These are phyloP conservation scores for Holothuria scabra DNA, from an alignment of 53 echinoderm and acorn worm species.

Conservation along the genomic window DNA sequence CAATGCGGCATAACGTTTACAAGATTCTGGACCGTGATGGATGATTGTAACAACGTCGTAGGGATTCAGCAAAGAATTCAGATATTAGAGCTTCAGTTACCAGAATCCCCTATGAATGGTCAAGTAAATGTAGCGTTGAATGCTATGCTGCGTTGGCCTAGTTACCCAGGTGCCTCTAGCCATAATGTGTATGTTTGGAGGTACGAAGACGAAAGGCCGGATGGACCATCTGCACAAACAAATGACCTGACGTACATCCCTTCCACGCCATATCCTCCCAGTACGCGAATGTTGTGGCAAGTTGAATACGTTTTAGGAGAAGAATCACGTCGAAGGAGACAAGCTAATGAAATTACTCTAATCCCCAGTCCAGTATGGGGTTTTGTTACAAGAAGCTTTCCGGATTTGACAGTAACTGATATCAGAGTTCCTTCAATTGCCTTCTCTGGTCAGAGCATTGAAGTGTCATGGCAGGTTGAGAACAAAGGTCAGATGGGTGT, in stretches of 20 bases:
- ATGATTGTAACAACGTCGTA: slow-evolving; percentile 31
- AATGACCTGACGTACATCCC: background rate
- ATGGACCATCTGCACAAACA: slow-evolving; percentile 4
- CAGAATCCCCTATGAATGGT: slow-evolving; percentile 32
- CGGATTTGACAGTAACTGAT: slow-evolving; percentile 32
- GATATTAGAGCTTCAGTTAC: slow-evolving; percentile 19
- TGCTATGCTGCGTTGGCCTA: slow-evolving; percentile 23
- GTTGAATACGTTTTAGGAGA: slow-evolving; percentile 20
- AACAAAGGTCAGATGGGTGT: slow-evolving; percentile 35
- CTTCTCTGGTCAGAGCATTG: slow-evolving; percentile 36
- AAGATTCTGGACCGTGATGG: slow-evolving; percentile 27
- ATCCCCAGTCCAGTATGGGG: slow-evolving; percentile 48
- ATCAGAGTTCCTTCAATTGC: slow-evolving; percentile 9
- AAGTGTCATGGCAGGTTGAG: slow-evolving; percentile 39
- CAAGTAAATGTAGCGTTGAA: slow-evolving; percentile 26
- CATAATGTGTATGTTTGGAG: slow-evolving; percentile 37
- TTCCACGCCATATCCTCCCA: slow-evolving; percentile 26
- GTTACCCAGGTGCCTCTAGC: slow-evolving; percentile 24
- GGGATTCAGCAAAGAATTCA: slow-evolving; percentile 10
- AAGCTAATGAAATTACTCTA: background rate
- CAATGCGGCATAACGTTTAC: slow-evolving; percentile 18
- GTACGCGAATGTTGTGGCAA: slow-evolving; percentile 36
- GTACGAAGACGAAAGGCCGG: slow-evolving; percentile 25
- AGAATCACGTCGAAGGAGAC: background rate
- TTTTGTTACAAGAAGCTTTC: slow-evolving; percentile 32